Base-by-base conservation (phyloP, 2,888 invertebrate genomes). In the Carterocephalus palaemon region DNA sequence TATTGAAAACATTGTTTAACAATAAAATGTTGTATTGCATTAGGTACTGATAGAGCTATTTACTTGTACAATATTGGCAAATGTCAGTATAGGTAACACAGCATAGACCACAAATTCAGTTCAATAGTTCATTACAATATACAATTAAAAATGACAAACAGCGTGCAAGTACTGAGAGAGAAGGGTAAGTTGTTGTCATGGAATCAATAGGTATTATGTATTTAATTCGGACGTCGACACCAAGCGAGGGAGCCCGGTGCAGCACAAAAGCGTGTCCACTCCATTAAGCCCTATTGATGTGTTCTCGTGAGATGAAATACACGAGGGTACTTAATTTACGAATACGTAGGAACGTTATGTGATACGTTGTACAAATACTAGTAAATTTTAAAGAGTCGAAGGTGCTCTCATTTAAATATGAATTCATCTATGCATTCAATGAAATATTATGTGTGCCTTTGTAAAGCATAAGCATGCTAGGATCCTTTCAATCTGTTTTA, bases 241-340 rank as follows among this genome's bases (percentile, higher is more conserved):
- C 52, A 59, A 58, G 60, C 59, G 59, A 59, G 49, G 58, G 52
- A 53, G 57, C 45, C 57, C 56, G 60, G 64, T 57, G 56, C 48
- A 51, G 49, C 31, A 49, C 49, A 73, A 72, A 66, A 68, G 64
- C 56, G 57, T 65, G 72, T 74, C 71, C 72, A 60, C 68, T 63
- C 74, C 71, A 81, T 80, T 80, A 79, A 62, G 59, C 56, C 56
- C 77, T 67, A 81, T 80, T 80, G 75, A 81, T 75, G 74, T 64
- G 33, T 33, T 28, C 33, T 65, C 64, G 56, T 55, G 67, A 65
- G 69, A 73, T 69, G 64, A 65, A 67, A 72, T 67, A 67, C 67
- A 61, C 64, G 62, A 61, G 63, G 68, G 70, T 62, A 60, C 64
- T 67, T 64, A 24, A 26, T 33, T 41, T 22, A 22, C 16, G 29